phyloP scores from a whole-genome alignment of 2,888 invertebrate genomes.

The Actias luna region DNA sequence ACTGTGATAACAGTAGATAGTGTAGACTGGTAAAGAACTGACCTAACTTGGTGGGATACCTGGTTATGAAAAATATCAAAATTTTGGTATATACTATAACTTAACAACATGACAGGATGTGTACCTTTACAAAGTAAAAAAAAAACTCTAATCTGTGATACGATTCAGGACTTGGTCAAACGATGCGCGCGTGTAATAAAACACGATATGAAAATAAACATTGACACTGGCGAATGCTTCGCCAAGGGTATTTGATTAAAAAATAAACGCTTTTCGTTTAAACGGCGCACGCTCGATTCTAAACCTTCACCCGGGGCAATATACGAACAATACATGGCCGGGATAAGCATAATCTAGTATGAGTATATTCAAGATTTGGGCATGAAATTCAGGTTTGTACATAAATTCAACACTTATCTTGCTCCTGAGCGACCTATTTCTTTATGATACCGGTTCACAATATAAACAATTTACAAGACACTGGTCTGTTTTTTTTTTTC shows the following conservation, averaged over 20 bases:
- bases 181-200: not conserved
- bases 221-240: not conserved
- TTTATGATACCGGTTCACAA: not conserved
- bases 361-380: not conserved
- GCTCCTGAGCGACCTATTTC: conserved; percentile 5
- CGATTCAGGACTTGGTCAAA: no score
- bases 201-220: not conserved
- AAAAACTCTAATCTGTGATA: no score
- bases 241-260: not conserved
- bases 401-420: conserved; percentile 12
- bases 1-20: no score
- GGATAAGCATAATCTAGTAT: not conserved
- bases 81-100: no score
- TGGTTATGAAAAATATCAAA: no score
- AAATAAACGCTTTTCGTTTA: not conserved
- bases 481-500: not conserved
- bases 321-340: not conserved
- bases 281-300: not conserved
- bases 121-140: no score
- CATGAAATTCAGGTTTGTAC: conserved; percentile 7
- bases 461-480: not conserved
- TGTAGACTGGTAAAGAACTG: no score
- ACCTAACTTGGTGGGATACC: no score
- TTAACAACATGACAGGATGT: no score
- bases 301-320: not conserved